A percentile compares a stretch with the other conserved stretches of the same genome.
These are phyloP conservation scores for Enchytraeus crypticus DNA, from an alignment of 2,888 invertebrate genomes.

Conservation along the genomic window DNA sequence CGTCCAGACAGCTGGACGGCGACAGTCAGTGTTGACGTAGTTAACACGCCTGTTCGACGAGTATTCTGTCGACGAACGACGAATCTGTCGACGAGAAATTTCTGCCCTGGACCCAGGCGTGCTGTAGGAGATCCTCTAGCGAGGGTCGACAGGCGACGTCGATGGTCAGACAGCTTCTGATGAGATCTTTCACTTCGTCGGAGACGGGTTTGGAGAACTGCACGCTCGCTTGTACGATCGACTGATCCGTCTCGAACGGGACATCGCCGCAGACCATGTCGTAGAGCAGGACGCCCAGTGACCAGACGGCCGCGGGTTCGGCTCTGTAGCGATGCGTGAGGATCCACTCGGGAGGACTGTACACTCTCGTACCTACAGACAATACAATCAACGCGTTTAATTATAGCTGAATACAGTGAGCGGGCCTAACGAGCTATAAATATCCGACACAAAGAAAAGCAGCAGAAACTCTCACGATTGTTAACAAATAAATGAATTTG, in stretches of 20 bases:
- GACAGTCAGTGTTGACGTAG: no score
- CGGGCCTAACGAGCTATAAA: no score
- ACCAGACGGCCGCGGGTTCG: constrained; percentile 57
- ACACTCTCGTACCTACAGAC: constrained; percentile 59
- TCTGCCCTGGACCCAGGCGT: constrained; percentile 54
- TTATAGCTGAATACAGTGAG: no score
- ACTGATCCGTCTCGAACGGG: constrained; percentile 57
- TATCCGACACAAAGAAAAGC: no score
- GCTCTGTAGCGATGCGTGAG: constrained; percentile 53
- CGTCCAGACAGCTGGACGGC: no score
- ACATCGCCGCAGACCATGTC: constrained; percentile 61
- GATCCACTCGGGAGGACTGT: constrained; percentile 60
- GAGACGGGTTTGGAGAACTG: constrained; percentile 29
- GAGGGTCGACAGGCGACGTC: constrained; percentile 51
- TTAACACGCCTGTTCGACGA: no score
- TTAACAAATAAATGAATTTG: no score
- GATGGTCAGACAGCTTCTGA: constrained; percentile 52
- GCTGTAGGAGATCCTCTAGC: constrained; percentile 53
- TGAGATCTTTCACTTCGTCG: constrained; percentile 54
- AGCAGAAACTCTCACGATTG: no score
- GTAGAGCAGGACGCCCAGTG: constrained; percentile 57
- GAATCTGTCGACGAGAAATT: no score
- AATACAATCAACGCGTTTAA: no score
- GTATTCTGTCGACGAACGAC: no score
- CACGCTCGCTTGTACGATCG: constrained; percentile 39